A percentile compares a stretch with the other conserved stretches of the same genome.
Conservation (phyloP, 2,113 vertebrate species). For the Tonatia bakeri region DNA sequence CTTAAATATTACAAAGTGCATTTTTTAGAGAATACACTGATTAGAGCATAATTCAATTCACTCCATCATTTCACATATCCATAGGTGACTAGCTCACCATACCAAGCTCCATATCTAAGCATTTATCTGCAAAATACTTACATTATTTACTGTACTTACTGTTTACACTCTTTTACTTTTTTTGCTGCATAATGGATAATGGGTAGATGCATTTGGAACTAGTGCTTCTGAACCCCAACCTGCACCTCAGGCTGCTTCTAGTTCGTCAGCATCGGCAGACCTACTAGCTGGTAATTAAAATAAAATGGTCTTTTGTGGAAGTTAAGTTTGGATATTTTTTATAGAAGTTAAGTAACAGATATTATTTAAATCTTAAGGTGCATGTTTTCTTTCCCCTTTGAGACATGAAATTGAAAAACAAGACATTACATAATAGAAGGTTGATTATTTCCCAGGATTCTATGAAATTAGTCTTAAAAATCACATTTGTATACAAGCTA, state of each 20-base stretch:
- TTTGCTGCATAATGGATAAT: slow-evolving; percentile 84
- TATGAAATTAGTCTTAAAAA: slow-evolving; percentile 20
- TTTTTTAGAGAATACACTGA: background rate
- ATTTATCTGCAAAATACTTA: slow-evolving; percentile 18
- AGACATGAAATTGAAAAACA: slow-evolving; percentile 15
- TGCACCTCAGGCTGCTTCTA: slow-evolving; percentile 85
- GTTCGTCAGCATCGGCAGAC: slow-evolving; percentile 88
- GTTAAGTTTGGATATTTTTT: slow-evolving; percentile 46
- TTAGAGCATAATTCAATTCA: background rate
- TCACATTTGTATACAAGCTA: background rate
- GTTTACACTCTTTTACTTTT: slow-evolving; percentile 75
- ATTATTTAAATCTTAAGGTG: background rate
- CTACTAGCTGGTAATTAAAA: slow-evolving; percentile 91
- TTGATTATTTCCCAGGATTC: background rate
- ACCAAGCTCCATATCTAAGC: background rate
- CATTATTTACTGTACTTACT: slow-evolving; percentile 53
- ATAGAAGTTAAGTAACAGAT: slow-evolving; percentile 1
- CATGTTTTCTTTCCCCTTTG: slow-evolving; percentile 31
- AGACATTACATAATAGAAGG: background rate
- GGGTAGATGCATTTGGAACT: slow-evolving; percentile 92
- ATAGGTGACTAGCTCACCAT: background rate
- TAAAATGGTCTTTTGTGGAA: slow-evolving; percentile 49
- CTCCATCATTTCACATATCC: background rate
- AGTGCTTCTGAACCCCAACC: slow-evolving; percentile 85
- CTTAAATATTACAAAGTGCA: background rate